Evolutionary conservation across 2,888 invertebrate genomes (phyloP), one percentile per base, ranked within the genome.

Genomic region (Nomada ferruginata): DNA sequence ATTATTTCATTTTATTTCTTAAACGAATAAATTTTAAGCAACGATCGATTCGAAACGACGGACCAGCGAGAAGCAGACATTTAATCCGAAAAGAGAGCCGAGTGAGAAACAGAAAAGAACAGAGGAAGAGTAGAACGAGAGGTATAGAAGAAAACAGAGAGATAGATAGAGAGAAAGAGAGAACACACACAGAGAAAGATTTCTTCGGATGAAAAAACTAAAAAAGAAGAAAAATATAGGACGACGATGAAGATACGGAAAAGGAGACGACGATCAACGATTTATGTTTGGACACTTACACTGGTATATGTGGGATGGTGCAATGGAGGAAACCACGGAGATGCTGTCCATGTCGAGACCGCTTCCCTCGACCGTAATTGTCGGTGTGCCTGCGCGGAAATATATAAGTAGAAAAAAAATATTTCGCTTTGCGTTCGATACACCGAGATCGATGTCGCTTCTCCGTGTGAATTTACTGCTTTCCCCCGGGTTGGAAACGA

Each of bases 341-440:
- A 96, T 95, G 77, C 96, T 96, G 94, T 97, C 96, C 85, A 96
- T 95, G 92, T 97, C 96, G 88, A 96, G 95, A 64, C 95, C 95
- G 91, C 96, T 96, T 82, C 94, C 94, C 89, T 94, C 95, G 86
- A 95, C 93, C 86, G 91, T 92, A 87, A 93, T 93, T 88, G 93
- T 93, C 84, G 93, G 93, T 79, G 94, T 94, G 91, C 94, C 94
- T 94, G 92, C 89, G 89, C 92, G 91, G 86, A 92, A 91, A 91
- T 89, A 90, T 88, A 90, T 87, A 91, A 73, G 81, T 79, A 79
- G 65, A 83, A 36, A 70, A 64, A 83, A 83, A 59, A 52, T 23
- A 53, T 29, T 29, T 42, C 11, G 11, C n/a, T 18, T 42, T 42
- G 11, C 10, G 26, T 29, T 65, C 55, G 64, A 29, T 63, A 18